Conservation (phyloP, 2,113 vertebrate species). For the Centropus bengalensis region DNA sequence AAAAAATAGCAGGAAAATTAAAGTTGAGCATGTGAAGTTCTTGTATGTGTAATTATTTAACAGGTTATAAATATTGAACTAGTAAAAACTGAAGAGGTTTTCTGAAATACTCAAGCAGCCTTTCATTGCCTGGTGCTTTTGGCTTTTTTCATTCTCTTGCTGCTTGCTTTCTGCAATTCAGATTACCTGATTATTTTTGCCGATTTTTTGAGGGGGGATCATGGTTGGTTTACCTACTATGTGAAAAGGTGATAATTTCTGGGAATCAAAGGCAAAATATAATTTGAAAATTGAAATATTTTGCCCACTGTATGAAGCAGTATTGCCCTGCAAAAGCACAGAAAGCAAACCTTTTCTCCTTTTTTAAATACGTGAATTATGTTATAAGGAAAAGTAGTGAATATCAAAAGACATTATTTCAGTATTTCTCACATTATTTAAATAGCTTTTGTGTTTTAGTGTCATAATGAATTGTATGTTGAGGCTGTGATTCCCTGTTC, state of each 20-base stretch:
- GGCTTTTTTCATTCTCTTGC: neutral
- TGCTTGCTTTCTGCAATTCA: neutral
- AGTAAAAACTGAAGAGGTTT: conserved; percentile 11
- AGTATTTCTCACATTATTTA: neutral
- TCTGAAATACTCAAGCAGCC: neutral
- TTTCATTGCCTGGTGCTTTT: neutral
- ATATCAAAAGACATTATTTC: neutral
- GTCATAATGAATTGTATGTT: neutral
- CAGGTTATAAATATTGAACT: conserved; percentile 1
- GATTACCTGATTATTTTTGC: neutral
- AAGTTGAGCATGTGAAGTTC: conserved; percentile 1
- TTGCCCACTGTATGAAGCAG: neutral
- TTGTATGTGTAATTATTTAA: conserved; percentile 36
- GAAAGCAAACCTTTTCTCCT: neutral
- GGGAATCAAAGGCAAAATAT: neutral
- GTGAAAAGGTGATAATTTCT: neutral
- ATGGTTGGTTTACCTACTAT: neutral
- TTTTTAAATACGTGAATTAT: neutral
- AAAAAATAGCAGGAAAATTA: neutral
- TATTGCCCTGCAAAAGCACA: neutral
- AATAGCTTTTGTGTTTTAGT: neutral
- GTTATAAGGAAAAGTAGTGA: neutral
- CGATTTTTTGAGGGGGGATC: neutral
- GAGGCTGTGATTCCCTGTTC: neutral
- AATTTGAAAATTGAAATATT: neutral